These are phyloP conservation scores for Rhynchophorus ferrugineus DNA, from an alignment of 1,140 invertebrate species.

Conservation along the genomic window DNA sequence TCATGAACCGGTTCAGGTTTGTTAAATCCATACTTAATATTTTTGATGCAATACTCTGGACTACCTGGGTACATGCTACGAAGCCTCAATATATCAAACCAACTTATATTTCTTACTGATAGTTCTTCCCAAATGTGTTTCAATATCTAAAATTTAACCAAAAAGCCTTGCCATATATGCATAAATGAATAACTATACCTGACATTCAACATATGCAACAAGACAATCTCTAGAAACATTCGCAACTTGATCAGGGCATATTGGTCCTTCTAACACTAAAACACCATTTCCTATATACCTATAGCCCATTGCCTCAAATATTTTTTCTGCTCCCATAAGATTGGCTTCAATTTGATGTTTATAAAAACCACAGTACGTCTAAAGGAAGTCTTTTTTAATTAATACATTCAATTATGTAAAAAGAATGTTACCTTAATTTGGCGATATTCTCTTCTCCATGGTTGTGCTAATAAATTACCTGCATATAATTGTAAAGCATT, in stretches of 20 bases:
- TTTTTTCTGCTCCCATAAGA: constrained; percentile 61
- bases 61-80: constrained; percentile 56
- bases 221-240: constrained; percentile 74
- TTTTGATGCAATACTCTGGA: constrained; percentile 47
- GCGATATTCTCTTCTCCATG: constrained; percentile 81
- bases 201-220: constrained; percentile 82
- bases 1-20: constrained; percentile 32
- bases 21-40: constrained; percentile 42
- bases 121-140: constrained; percentile 53
- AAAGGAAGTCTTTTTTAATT: constrained; percentile 34
- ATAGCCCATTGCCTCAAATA: constrained; percentile 79
- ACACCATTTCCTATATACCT: constrained; percentile 50
- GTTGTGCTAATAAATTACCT: constrained; percentile 73
- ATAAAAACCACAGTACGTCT: constrained; percentile 80
- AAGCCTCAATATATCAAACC: constrained; percentile 59
- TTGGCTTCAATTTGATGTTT: constrained; percentile 78
- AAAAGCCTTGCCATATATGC: neutral
- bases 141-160: constrained; percentile 40
- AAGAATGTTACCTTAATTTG: constrained; percentile 63
- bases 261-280: constrained; percentile 58
- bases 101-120: constrained; percentile 47
- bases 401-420: constrained; percentile 4
- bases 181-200: constrained; percentile 47
- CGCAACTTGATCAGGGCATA: constrained; percentile 72
- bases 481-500: constrained; percentile 77